Base-by-base conservation (phyloP, 1,140 invertebrate species). In the Vanessa tameamea region DNA sequence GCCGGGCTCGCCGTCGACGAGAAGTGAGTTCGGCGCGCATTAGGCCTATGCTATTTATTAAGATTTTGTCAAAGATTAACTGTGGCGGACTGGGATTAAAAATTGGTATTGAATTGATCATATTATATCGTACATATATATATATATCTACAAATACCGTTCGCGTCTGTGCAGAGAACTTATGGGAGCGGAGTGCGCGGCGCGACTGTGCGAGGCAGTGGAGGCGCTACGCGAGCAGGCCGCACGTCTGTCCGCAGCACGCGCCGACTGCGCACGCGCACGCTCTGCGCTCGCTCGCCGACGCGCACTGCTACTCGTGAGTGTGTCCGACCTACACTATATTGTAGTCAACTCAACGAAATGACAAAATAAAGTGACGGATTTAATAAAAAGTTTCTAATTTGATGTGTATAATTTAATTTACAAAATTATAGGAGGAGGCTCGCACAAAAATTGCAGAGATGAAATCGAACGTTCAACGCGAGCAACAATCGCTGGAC, bases 1-100 rank as follows among this genome's bases (percentile, higher is more conserved):
- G 83, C 81, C 0, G 13, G 55, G 0, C 76, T 88, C 6, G 86
- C 83, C 23, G 75, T 92, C 1, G 82, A 83, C 26, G 79, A 83
- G 63, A 73, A 70, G 78, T 81, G 37, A 47, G 50, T 64, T 14
- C n/a, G 13, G 43, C 48, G 31, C n/a, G 50, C 20, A 1, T 20
- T 20, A 20, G 20, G 20, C 20, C 20, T 20, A 0, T 20, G 20
- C 20, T 20, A 20, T 20, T 20, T 20, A 20, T 20, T 20, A 20
- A 20, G 20, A 20, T 20, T 20, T 20, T 50, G 4, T 12, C 15
- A 50, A 50, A 20, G 20, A 20, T 20, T 20, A 20, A 20, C 20
- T 20, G 20, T 20, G 20, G 20, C 20, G 20, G 20, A 0, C 20
- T 20, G 20, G 20, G 20, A 20, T 31, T 31, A 31, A 31, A 31